These are phyloP conservation scores for Lingula anatina DNA, from an alignment of 2,888 invertebrate species.

Conservation along the genomic window DNA sequence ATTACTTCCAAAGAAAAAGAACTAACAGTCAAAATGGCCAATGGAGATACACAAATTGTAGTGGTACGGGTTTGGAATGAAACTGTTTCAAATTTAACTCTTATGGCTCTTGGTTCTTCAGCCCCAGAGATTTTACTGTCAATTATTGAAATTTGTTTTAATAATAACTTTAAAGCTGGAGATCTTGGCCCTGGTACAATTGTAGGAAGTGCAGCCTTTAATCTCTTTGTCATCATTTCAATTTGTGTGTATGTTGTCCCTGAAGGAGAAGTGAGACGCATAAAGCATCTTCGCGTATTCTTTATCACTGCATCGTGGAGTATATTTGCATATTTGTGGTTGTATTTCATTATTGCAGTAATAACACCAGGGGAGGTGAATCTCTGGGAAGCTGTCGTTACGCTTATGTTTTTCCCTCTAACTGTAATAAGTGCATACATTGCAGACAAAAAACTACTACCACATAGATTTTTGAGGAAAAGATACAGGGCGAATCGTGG, in stretches of 20 bases:
- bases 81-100: constrained; percentile 94
- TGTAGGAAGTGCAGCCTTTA: constrained; percentile 98
- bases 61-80: constrained; percentile 98
- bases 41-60: constrained; percentile 80
- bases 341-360: constrained; percentile 87
- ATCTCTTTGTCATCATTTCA: constrained; percentile 95
- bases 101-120: constrained; percentile 98
- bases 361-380: constrained; percentile 82
- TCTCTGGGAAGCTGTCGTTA: constrained; percentile 96
- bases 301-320: constrained; percentile 98
- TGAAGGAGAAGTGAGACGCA: constrained; percentile 82
- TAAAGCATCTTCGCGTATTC: constrained; percentile 94
- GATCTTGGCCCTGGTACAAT: constrained; percentile 97
- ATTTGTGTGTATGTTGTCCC: constrained; percentile 90
- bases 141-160: constrained; percentile 92
- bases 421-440: constrained; percentile 95
- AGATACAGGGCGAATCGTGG: constrained; percentile 84
- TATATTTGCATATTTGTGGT: constrained; percentile 97
- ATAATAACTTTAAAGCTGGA: constrained; percentile 75
- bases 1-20: constrained; percentile 97
- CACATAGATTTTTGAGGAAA: constrained; percentile 61
- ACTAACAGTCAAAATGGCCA: constrained; percentile 82
- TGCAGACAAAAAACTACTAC: constrained; percentile 70
- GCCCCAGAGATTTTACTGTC: constrained; percentile 97
- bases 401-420: constrained; percentile 92